Percentiles rank a stretch among this genome's conserved stretches.
Evolutionary conservation across 2,797 vertebrate species (phyloP).

Genomic region (Tapirus indicus): DNA sequence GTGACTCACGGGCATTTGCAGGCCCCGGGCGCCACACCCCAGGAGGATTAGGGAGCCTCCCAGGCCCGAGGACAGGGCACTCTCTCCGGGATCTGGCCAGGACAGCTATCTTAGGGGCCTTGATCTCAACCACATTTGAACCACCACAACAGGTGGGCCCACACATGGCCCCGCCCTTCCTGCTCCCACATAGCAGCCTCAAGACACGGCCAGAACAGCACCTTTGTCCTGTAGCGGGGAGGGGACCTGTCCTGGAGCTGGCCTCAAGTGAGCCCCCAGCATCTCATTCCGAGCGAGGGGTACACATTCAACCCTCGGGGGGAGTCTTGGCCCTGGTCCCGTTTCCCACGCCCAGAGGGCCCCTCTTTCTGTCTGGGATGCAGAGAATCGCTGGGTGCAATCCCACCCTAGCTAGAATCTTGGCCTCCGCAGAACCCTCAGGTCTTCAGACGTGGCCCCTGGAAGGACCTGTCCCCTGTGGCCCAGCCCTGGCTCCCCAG

Average conservation of each 20-base stretch:
- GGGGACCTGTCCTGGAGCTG: accelerated
- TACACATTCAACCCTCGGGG: accelerated
- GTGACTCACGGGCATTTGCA: neutral
- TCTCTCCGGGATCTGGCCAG: neutral
- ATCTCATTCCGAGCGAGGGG: accelerated
- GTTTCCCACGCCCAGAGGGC: accelerated
- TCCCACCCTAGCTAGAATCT: accelerated
- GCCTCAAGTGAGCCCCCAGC: neutral
- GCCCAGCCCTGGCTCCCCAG: neutral
- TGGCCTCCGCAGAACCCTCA: neutral
- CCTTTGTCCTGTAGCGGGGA: neutral
- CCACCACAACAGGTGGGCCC: neutral
- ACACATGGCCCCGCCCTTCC: accelerated
- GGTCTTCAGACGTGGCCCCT: neutral
- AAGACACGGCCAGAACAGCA: accelerated
- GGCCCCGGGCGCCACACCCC: neutral
- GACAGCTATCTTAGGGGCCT: conserved; percentile 45
- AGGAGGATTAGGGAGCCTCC: neutral
- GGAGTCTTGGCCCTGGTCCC: neutral
- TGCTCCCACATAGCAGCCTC: neutral
- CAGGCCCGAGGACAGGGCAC: neutral
- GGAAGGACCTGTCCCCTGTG: accelerated
- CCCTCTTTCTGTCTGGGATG: accelerated
- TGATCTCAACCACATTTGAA: conserved; percentile 69
- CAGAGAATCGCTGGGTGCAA: neutral